A percentile compares a stretch with the other conserved stretches of the same genome.
Evolutionary conservation across 2,797 vertebrate species (phyloP).

Genomic region (Sebastes variabilis): DNA sequence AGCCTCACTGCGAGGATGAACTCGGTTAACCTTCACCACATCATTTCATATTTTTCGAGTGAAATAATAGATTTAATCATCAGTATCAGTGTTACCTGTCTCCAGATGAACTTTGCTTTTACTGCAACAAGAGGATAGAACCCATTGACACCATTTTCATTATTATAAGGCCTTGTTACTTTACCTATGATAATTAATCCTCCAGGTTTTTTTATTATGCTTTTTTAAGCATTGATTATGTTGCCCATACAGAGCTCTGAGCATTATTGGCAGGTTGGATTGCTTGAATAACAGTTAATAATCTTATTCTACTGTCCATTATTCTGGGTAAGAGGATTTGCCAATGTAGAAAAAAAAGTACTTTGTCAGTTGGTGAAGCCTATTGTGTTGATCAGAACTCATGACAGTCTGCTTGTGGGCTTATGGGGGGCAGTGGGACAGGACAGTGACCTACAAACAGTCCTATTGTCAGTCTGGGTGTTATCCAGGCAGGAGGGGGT

Average conservation of each 20-base stretch:
- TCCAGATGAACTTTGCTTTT: background rate
- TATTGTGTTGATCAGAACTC: conserved; percentile 40
- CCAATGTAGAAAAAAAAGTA: background rate
- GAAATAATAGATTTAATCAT: conserved; percentile 7
- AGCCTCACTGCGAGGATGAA: background rate
- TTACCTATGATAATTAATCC: background rate
- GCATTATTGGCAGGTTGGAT: background rate
- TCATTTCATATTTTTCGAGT: background rate
- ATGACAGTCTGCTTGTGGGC: conserved; percentile 32
- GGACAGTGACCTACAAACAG: conserved; percentile 63
- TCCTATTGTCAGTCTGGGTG: conserved; percentile 39
- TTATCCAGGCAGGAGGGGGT: conserved; percentile 43
- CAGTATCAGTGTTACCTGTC: background rate
- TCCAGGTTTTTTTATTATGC: background rate
- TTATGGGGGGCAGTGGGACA: conserved; percentile 61
- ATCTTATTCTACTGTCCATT: background rate
- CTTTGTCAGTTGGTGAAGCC: conserved; percentile 22
- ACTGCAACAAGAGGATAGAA: background rate
- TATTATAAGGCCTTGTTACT: background rate
- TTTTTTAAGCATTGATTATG: background rate
- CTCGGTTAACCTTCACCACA: background rate
- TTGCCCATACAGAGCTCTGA: background rate
- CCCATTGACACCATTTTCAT: background rate
- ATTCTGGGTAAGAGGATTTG: conserved; percentile 36
- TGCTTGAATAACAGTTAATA: background rate